Percentiles rank a stretch among this genome's conserved stretches.
Evolutionary conservation across 64 coral and sea anemone genomes (phyloP).

Genomic region (Actinia tenebrosa): DNA sequence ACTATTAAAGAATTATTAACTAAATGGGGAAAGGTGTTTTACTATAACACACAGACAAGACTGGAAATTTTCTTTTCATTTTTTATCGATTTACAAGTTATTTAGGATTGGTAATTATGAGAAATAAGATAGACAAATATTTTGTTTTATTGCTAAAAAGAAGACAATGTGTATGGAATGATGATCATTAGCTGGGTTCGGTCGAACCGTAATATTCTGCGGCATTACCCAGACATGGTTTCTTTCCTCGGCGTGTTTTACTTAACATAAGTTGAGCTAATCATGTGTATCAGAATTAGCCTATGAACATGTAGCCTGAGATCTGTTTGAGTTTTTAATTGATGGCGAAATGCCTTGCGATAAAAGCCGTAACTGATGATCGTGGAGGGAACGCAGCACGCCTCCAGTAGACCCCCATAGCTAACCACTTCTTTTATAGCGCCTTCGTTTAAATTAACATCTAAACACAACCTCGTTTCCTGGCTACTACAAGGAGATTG

Average conservation of each 20-base stretch:
- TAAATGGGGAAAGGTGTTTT: not conserved
- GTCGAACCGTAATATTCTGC: not conserved
- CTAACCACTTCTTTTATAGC: slow-evolving; percentile 8
- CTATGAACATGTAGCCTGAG: not conserved
- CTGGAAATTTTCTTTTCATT: not conserved
- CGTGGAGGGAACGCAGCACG: slow-evolving; percentile 1
- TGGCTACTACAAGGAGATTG: slow-evolving; percentile 1
- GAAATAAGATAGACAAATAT: not conserved
- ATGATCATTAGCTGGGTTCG: too few relatives aligned
- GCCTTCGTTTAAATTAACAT: slow-evolving; percentile 25
- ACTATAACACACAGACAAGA: not conserved
- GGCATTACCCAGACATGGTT: not conserved
- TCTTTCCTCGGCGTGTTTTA: not conserved
- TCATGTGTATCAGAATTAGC: not conserved
- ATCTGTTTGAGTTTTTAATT: slow-evolving; percentile 16
- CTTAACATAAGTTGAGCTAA: not conserved
- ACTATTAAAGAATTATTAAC: not conserved
- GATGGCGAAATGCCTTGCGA: slow-evolving; percentile 2
- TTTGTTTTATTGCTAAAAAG: not conserved
- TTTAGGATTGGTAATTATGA: not conserved
- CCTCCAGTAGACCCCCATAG: not conserved
- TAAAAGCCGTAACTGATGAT: slow-evolving; percentile 9
- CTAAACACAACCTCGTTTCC: slow-evolving; percentile 14
- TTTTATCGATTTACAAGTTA: not conserved
- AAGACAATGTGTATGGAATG: not conserved